Percentiles rank a stretch among this genome's conserved stretches.
phyloP scores from a whole-genome alignment of 2,797 vertebrate species.

The Nothura maculosa region DNA sequence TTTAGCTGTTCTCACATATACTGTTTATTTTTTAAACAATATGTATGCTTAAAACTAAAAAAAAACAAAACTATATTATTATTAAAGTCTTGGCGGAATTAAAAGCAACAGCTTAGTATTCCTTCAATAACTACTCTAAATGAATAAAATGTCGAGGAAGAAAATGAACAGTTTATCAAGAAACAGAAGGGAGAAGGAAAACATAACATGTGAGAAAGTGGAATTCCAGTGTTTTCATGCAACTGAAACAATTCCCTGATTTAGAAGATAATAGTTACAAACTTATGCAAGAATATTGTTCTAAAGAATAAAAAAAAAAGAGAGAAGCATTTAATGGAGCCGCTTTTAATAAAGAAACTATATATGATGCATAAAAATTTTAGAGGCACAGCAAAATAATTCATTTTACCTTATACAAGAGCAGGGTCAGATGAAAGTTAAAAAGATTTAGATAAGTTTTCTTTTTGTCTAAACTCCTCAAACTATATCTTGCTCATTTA shows the following conservation, averaged over 20 bases:
- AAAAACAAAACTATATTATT: background rate
- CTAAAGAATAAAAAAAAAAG: background rate
- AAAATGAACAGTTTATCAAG: too few relatives aligned
- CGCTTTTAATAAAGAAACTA: background rate
- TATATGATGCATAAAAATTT: background rate
- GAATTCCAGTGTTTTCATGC: too few relatives aligned
- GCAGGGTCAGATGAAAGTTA: background rate
- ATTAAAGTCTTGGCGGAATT: background rate
- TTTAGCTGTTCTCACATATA: background rate
- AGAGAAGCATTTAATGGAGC: too few relatives aligned
- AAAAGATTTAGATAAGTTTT: background rate
- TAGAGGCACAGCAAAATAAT: background rate
- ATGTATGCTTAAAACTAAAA: too few relatives aligned
- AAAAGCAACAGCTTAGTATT: background rate
- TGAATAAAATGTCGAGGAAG: background rate
- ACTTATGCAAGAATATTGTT: background rate
- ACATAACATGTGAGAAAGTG: too few relatives aligned
- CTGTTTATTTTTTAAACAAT: background rate
- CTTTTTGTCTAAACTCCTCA: background rate
- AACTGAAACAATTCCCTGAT: too few relatives aligned
- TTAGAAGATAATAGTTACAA: background rate
- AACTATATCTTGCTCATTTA: background rate
- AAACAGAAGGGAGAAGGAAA: too few relatives aligned
- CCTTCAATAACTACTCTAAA: background rate
- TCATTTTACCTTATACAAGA: background rate